Conservation (phyloP, 2,888 invertebrate genomes). For the Choreutis nemorana region DNA sequence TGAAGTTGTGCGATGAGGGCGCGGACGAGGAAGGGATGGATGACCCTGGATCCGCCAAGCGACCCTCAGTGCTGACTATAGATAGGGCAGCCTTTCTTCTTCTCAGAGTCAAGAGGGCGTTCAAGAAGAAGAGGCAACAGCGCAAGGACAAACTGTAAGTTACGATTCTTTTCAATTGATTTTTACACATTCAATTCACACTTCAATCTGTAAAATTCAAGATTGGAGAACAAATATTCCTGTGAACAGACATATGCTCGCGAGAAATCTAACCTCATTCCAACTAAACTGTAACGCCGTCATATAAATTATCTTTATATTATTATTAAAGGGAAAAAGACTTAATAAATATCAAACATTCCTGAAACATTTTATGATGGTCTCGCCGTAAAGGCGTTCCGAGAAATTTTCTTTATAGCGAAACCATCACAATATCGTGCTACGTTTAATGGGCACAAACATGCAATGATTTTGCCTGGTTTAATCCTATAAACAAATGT, state of each 20-base stretch:
- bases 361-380: too few relatives aligned
- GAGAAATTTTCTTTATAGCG: too few relatives aligned
- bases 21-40: conserved; percentile 50
- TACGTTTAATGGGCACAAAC: background rate
- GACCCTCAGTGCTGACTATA: conserved; percentile 78
- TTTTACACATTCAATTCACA: background rate
- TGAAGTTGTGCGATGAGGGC: conserved; percentile 62
- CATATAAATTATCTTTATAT: too few relatives aligned
- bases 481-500: conserved; percentile 18
- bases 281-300: too few relatives aligned
- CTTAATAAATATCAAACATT: too few relatives aligned
- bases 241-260: too few relatives aligned
- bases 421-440: background rate
- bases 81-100: conserved; percentile 90
- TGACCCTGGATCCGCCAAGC: conserved; percentile 54
- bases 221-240: too few relatives aligned
- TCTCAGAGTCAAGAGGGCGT: conserved; percentile 86
- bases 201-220: background rate
- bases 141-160: conserved; percentile 86
- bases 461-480: background rate
- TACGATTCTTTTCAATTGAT: background rate
- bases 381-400: too few relatives aligned
- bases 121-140: conserved; percentile 89
- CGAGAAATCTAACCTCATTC: too few relatives aligned
- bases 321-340: too few relatives aligned